phyloP scores from a whole-genome alignment of 1,140 invertebrate species.

The Camponotus floridanus region DNA sequence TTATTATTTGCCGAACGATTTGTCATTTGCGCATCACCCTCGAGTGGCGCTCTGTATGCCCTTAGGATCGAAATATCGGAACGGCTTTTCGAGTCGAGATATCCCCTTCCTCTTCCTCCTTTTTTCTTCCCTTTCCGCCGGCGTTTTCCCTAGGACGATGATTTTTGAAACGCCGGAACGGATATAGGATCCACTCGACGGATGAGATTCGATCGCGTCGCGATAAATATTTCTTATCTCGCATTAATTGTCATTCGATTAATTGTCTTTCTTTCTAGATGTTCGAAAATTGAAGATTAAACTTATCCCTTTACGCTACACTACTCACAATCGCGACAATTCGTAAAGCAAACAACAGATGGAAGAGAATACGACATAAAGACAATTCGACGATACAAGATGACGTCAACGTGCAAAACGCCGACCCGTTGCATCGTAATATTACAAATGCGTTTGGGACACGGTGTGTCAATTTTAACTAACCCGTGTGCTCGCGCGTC shows the following conservation, averaged over 20 bases:
- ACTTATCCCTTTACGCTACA: not conserved
- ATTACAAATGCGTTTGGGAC: conserved; percentile 69
- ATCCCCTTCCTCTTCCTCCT: not conserved
- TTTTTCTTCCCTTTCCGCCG: not conserved
- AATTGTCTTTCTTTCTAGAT: conserved; percentile 1
- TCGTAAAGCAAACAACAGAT: conserved; percentile 18
- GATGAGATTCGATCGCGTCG: conserved; percentile 28
- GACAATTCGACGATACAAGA: conserved; percentile 37
- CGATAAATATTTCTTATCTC: not conserved
- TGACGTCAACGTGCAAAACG: conserved; percentile 39
- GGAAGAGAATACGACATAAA: not conserved
- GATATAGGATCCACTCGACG: conserved; percentile 16
- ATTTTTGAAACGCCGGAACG: conserved; percentile 41
- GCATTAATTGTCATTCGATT: conserved; percentile 7
- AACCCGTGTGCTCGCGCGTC: conserved; percentile 28
- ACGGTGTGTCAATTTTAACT: conserved; percentile 75
- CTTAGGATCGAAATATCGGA: conserved; percentile 70
- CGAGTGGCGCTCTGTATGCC: conserved; percentile 66
- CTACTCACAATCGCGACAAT: no score
- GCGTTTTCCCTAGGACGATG: not conserved
- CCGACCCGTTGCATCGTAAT: conserved; percentile 28
- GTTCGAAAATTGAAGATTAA: not conserved
- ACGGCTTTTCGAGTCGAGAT: conserved; percentile 42
- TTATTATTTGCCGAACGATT: conserved; percentile 74
- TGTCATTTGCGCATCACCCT: conserved; percentile 73